A percentile compares a stretch with the other conserved stretches of the same genome.
phyloP scores from a whole-genome alignment of 2,888 invertebrate genomes.

The Diarsia brunnea region DNA sequence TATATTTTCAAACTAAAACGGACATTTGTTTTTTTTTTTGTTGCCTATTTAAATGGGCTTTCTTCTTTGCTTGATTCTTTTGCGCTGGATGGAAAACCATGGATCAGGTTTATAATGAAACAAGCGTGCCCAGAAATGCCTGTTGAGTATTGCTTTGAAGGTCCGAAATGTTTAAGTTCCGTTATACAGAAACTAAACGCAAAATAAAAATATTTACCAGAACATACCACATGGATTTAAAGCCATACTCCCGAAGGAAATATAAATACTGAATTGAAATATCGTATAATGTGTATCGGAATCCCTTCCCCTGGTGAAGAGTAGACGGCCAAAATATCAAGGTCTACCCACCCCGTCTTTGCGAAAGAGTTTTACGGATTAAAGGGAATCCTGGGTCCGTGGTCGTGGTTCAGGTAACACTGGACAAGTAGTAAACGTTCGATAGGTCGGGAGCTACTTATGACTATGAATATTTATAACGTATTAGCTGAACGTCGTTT shows the following conservation, averaged over 20 bases:
- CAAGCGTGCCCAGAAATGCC: not conserved
- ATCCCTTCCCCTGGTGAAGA: slow-evolving; percentile 80
- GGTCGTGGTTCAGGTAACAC: slow-evolving; percentile 65
- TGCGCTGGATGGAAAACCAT: too few relatives aligned
- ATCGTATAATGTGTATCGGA: slow-evolving; percentile 87
- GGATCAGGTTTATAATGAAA: too few relatives aligned
- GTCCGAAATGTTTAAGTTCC: not conserved
- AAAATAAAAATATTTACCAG: slow-evolving; percentile 69
- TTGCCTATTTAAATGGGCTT: not conserved
- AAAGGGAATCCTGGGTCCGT: slow-evolving; percentile 50
- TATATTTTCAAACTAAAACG: not conserved
- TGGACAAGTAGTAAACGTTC: slow-evolving; percentile 83
- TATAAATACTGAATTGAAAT: slow-evolving; percentile 89
- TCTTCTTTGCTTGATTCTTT: too few relatives aligned
- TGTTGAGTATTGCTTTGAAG: too few relatives aligned
- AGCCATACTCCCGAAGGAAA: slow-evolving; percentile 80
- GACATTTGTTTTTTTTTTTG: not conserved
- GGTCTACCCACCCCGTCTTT: slow-evolving; percentile 67
- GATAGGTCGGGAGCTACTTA: slow-evolving; percentile 88
- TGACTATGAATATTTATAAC: slow-evolving; percentile 90
- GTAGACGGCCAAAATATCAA: slow-evolving; percentile 70
- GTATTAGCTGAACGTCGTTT: slow-evolving; percentile 85
- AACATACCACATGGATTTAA: slow-evolving; percentile 76
- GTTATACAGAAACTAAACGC: slow-evolving; percentile 34
- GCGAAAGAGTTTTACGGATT: slow-evolving; percentile 23